A percentile compares a stretch with the other conserved stretches of the same genome.
Evolutionary conservation across 2,113 vertebrate genomes (phyloP).

Genomic region (Hypanus sabinus): DNA sequence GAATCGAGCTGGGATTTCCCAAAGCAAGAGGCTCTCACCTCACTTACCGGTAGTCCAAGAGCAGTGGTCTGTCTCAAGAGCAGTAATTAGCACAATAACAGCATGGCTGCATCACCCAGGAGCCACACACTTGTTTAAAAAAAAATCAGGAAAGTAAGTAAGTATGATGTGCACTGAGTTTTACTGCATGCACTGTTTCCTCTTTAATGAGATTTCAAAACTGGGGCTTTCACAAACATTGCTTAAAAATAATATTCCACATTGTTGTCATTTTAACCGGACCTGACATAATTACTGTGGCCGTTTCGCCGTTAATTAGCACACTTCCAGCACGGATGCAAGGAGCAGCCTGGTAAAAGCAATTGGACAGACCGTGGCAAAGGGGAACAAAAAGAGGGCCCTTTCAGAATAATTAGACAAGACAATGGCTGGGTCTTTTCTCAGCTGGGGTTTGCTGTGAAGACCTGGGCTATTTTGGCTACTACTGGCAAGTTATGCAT

Average conservation of each 20-base stretch:
- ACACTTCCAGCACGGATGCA: constrained; percentile 17
- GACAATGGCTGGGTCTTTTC: constrained; percentile 28
- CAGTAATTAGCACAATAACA: constrained; percentile 57
- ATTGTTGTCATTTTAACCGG: constrained; percentile 30
- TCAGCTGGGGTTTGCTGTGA: constrained; percentile 27
- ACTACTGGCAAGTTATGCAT: neutral
- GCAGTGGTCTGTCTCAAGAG: neutral
- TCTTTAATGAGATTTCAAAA: constrained; percentile 34
- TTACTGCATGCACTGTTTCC: neutral
- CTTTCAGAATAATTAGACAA: constrained; percentile 34
- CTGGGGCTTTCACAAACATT: neutral
- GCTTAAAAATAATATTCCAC: constrained; percentile 27
- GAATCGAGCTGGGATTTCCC: neutral
- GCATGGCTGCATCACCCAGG: constrained; percentile 54
- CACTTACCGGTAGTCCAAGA: neutral
- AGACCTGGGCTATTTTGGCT: constrained; percentile 9
- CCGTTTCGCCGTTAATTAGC: constrained; percentile 34
- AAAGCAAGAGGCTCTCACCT: neutral
- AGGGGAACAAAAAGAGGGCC: constrained; percentile 25
- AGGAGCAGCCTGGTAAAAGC: constrained; percentile 20
- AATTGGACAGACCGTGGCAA: constrained; percentile 17
- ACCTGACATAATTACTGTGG: constrained; percentile 35
- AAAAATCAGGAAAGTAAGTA: constrained; percentile 43
- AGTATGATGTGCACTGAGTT: constrained; percentile 41
- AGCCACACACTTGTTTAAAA: constrained; percentile 46